phyloP scores from a whole-genome alignment of 1,140 invertebrate species.

The Arctopsyche grandis region DNA sequence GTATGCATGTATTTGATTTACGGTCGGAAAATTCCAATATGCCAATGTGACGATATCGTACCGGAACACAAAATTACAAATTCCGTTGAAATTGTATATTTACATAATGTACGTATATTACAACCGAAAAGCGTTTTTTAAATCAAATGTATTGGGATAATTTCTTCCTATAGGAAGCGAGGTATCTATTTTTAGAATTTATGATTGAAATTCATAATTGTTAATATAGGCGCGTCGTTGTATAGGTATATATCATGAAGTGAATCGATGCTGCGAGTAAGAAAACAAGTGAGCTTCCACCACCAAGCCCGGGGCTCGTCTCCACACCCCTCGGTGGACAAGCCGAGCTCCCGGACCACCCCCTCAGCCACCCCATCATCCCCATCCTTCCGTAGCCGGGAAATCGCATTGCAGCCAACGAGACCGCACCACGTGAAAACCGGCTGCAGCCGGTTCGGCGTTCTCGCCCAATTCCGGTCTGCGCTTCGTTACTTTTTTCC shows the following conservation, averaged over 20 bases:
- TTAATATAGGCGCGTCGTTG: too few relatives aligned
- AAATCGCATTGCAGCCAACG: constrained; percentile 40
- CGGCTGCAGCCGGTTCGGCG: constrained; percentile 23
- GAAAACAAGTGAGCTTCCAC: constrained; percentile 27
- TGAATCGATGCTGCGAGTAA: constrained; percentile 43
- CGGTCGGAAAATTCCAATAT: too few relatives aligned
- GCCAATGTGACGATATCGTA: too few relatives aligned
- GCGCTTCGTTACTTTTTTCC: not conserved
- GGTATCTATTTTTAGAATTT: too few relatives aligned
- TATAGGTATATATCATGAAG: constrained; percentile 22
- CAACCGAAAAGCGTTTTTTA: too few relatives aligned
- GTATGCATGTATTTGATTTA: too few relatives aligned
- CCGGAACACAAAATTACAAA: too few relatives aligned
- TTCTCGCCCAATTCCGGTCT: not conserved
- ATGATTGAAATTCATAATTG: too few relatives aligned
- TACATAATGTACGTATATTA: too few relatives aligned
- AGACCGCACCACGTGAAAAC: constrained; percentile 12
- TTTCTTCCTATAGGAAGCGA: too few relatives aligned
- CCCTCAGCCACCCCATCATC: not conserved
- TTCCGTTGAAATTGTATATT: too few relatives aligned
- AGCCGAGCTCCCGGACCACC: not conserved
- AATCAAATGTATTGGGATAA: too few relatives aligned
- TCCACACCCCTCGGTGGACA: constrained; percentile 9
- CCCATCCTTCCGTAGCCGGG: constrained; percentile 13
- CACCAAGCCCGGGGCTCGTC: constrained; percentile 5